These are phyloP conservation scores for Anomalospiza imberbis DNA, from an alignment of 2,797 vertebrate genomes.

Conservation along the genomic window DNA sequence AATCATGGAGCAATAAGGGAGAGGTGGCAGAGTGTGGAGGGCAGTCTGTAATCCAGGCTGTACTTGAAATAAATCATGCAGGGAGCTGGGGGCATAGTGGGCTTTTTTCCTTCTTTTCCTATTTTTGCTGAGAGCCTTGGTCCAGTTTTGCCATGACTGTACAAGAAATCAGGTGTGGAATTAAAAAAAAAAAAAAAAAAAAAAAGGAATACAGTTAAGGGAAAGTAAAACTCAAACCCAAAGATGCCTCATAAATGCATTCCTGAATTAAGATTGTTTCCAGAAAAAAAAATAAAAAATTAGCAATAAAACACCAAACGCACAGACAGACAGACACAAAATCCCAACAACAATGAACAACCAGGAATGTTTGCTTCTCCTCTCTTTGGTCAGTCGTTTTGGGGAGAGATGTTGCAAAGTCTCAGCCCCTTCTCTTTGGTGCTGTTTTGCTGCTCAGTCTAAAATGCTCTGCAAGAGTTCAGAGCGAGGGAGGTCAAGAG, in stretches of 20 bases:
- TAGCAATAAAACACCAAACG: background rate
- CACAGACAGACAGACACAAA: background rate
- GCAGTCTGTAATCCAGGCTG: slow-evolving; percentile 55
- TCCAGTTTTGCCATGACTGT: slow-evolving; percentile 67
- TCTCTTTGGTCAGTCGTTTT: background rate
- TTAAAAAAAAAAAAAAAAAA: background rate
- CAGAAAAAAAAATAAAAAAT: background rate
- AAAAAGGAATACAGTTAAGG: slow-evolving; percentile 6
- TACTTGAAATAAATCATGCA: slow-evolving; percentile 31
- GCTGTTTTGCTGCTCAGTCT: slow-evolving; percentile 10
- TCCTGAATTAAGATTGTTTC: slow-evolving; percentile 52
- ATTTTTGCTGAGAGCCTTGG: slow-evolving; percentile 55
- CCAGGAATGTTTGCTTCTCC: slow-evolving; percentile 21
- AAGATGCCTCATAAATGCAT: slow-evolving; percentile 29
- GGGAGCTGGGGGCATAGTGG: background rate
- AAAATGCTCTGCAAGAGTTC: slow-evolving; percentile 2
- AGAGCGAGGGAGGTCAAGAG: slow-evolving; percentile 41
- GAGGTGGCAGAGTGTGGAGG: background rate
- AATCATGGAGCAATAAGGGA: background rate
- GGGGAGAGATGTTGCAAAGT: background rate
- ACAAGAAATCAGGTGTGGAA: slow-evolving; percentile 48
- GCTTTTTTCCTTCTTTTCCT: background rate
- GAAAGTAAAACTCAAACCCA: slow-evolving; percentile 33
- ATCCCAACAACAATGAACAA: background rate
- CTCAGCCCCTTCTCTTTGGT: background rate